Conservation (phyloP, 1,140 invertebrate species). For the Cephus cinctus region DNA sequence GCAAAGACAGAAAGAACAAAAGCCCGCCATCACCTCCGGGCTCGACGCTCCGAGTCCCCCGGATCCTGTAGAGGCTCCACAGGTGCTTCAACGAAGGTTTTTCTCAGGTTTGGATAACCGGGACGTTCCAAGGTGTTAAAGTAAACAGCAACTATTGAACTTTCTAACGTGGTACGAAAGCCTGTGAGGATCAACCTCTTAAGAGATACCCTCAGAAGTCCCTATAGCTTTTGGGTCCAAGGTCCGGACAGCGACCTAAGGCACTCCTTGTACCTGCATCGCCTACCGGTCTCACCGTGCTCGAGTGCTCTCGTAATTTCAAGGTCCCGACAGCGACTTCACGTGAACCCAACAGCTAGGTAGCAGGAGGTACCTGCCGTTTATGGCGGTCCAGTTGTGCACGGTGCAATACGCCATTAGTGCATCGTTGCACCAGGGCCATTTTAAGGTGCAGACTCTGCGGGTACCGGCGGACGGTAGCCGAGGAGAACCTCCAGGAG, state of each 20-base stretch:
- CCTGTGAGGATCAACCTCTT: conserved; percentile 8
- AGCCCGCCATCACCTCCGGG: conserved; percentile 15
- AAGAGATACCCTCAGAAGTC: conserved; percentile 9
- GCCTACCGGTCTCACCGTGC: too few species aligned
- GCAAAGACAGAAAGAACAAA: conserved; percentile 32
- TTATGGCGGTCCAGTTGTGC: too few species aligned
- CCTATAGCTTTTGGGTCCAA: neutral
- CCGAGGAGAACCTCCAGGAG: too few species aligned
- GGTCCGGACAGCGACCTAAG: neutral
- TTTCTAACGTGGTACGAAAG: conserved; percentile 32
- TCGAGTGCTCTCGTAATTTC: neutral
- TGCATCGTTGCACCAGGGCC: too few species aligned
- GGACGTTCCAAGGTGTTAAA: conserved; percentile 34
- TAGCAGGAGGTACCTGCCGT: too few species aligned
- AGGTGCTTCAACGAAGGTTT: conserved; percentile 35
- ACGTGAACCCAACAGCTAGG: neutral
- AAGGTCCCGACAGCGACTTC: neutral
- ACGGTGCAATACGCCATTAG: too few species aligned
- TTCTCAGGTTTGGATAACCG: conserved; percentile 30
- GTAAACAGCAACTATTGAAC: conserved; percentile 32
- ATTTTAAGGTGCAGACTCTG: too few species aligned
- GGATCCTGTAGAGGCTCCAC: too few species aligned
- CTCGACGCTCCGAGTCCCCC: too few species aligned
- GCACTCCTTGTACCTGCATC: neutral
- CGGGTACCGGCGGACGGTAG: too few species aligned